A percentile compares a stretch with the other conserved stretches of the same genome.
Conservation (phyloP, 2,888 invertebrate species). For the Microchrysa polita region DNA sequence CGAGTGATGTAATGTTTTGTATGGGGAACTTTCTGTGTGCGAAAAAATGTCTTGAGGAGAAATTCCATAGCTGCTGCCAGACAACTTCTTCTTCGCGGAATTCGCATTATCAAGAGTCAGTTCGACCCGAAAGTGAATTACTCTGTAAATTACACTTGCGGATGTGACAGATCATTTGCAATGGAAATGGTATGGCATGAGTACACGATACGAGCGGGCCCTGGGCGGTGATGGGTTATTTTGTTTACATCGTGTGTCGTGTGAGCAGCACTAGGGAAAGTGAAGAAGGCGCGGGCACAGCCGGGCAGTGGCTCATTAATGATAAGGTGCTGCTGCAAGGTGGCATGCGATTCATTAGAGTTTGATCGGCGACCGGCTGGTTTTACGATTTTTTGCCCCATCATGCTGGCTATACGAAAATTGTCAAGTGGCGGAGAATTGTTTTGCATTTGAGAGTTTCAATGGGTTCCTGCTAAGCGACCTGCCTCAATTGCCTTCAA, state of each 20-base stretch:
- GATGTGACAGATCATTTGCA: constrained; percentile 9
- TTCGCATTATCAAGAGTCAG: constrained; percentile 1
- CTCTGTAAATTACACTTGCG: background rate
- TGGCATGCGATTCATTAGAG: background rate
- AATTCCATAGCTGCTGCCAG: background rate
- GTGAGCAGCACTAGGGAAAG: background rate
- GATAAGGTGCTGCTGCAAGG: constrained; percentile 1
- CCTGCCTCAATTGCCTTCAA: no score
- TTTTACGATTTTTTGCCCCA: constrained; percentile 7
- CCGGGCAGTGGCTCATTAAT: background rate
- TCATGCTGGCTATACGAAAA: constrained; percentile 16
- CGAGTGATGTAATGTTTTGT: constrained; percentile 26
- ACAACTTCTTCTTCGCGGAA: no score
- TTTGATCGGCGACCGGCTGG: background rate
- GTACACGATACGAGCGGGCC: no score
- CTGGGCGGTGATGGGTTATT: constrained; percentile 6
- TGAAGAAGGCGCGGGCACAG: background rate
- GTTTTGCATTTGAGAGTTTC: no score
- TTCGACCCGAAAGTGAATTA: constrained; percentile 2
- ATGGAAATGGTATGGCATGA: constrained; percentile 1
- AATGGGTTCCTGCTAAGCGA: no score
- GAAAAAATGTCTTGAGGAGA: background rate
- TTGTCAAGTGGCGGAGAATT: no score
- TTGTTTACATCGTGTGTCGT: constrained; percentile 28
- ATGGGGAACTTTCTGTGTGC: constrained; percentile 12